These are phyloP conservation scores for Ptyas mucosa DNA, from an alignment of 2,113 vertebrate genomes.

Conservation along the genomic window DNA sequence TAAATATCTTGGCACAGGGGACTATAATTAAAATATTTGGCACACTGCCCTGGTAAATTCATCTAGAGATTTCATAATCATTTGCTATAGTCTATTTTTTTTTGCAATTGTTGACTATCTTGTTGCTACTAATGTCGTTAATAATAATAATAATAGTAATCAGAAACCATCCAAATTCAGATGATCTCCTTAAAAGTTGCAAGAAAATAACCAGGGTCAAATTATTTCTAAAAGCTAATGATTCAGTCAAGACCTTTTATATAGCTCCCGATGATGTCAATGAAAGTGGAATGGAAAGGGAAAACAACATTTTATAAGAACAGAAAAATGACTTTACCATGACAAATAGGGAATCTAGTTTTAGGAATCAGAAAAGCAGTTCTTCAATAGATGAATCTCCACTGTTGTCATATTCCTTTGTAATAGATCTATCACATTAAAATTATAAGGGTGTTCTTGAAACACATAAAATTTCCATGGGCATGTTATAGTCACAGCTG, in stretches of 20 bases:
- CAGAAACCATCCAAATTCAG: constrained; percentile 5
- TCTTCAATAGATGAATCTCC: neutral
- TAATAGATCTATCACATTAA: neutral
- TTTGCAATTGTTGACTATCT: neutral
- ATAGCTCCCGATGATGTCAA: neutral
- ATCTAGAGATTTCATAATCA: neutral
- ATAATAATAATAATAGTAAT: neutral
- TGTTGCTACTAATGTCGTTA: neutral
- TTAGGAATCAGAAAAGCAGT: constrained; percentile 5
- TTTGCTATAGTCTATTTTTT: neutral
- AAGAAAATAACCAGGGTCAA: neutral
- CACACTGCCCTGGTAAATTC: neutral
- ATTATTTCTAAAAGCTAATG: neutral
- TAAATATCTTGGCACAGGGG: neutral
- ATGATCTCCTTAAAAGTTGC: constrained; percentile 22
- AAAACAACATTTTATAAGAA: neutral
- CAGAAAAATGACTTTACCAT: neutral
- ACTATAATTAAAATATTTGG: neutral
- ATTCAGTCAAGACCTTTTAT: neutral
- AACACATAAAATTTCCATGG: neutral
- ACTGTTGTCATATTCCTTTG: neutral
- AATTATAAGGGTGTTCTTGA: neutral
- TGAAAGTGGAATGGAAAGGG: neutral
- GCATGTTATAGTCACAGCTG: neutral
- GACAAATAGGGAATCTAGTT: neutral